These are phyloP conservation scores for Coregonus clupeaformis DNA, from an alignment of 2,113 vertebrate genomes.

Conservation along the genomic window DNA sequence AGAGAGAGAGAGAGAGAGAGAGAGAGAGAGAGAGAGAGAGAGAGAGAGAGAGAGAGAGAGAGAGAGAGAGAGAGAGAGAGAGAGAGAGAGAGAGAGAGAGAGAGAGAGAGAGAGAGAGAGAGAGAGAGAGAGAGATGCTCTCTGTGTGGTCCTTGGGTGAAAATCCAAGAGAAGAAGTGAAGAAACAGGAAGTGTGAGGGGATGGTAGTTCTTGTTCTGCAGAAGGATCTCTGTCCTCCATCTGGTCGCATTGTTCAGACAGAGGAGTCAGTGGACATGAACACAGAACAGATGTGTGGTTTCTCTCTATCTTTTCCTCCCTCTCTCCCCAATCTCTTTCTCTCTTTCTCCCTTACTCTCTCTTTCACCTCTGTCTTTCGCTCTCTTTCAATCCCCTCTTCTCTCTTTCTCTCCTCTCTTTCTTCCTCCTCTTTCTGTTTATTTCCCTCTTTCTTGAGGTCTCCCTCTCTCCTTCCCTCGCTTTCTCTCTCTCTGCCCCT, in stretches of 20 bases:
- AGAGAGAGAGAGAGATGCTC: neutral
- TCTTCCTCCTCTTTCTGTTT: neutral
- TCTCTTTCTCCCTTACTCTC: neutral
- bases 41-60: too few species aligned
- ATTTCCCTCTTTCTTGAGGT: neutral
- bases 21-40: too few species aligned
- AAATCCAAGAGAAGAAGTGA: conserved; percentile 26
- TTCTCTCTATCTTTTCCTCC: neutral
- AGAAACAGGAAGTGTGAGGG: neutral
- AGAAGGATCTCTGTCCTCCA: conserved; percentile 8
- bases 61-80: too few species aligned
- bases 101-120: too few species aligned
- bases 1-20: too few species aligned
- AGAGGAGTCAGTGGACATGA: conserved; percentile 6
- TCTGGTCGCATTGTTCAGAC: conserved; percentile 23
- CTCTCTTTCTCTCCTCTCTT: neutral
- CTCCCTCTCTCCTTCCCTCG: too few species aligned
- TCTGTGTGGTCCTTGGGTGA: conserved; percentile 10
- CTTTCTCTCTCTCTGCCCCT: neutral
- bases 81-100: too few species aligned
- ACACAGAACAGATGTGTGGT: conserved; percentile 13
- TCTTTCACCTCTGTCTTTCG: neutral
- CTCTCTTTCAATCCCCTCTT: neutral
- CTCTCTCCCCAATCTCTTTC: neutral
- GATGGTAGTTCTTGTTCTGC: neutral